A percentile compares a stretch with the other conserved stretches of the same genome.
Evolutionary conservation across 2,113 vertebrate genomes (phyloP).

Genomic region (Coptodon rendalli): DNA sequence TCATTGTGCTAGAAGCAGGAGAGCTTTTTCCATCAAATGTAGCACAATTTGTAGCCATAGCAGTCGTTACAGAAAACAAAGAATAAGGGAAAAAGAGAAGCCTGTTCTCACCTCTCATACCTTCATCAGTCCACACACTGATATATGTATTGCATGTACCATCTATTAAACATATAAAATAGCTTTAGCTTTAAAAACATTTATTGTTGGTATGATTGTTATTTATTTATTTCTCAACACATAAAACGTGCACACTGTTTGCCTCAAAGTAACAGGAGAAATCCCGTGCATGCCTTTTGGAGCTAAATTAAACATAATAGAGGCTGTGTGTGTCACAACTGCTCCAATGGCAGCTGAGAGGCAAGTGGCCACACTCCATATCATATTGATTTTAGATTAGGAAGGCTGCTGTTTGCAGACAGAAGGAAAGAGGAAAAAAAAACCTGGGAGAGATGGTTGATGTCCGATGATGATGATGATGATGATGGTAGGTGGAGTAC

Average conservation of each 20-base stretch:
- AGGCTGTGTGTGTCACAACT: neutral
- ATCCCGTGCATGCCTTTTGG: neutral
- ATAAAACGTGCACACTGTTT: neutral
- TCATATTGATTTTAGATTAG: slow-evolving; percentile 46
- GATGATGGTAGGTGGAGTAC: neutral
- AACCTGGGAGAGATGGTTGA: neutral
- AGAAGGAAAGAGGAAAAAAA: neutral
- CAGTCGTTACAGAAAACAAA: neutral
- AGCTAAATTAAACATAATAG: neutral
- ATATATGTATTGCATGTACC: neutral
- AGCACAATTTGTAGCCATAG: neutral
- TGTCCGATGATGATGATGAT: neutral
- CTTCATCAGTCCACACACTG: neutral
- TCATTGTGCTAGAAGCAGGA: neutral
- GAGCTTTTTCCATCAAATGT: neutral
- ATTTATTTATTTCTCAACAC: neutral
- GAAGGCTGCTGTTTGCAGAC: slow-evolving; percentile 3
- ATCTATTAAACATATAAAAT: neutral
- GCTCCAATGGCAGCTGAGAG: slow-evolving; percentile 18
- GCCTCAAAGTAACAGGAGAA: neutral
- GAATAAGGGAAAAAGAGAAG: neutral
- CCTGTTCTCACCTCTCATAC: neutral
- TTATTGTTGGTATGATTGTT: neutral
- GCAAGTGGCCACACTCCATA: slow-evolving; percentile 16
- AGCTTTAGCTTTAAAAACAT: neutral